phyloP scores from a whole-genome alignment of 2,797 vertebrate species.

The Xerus rutilus region DNA sequence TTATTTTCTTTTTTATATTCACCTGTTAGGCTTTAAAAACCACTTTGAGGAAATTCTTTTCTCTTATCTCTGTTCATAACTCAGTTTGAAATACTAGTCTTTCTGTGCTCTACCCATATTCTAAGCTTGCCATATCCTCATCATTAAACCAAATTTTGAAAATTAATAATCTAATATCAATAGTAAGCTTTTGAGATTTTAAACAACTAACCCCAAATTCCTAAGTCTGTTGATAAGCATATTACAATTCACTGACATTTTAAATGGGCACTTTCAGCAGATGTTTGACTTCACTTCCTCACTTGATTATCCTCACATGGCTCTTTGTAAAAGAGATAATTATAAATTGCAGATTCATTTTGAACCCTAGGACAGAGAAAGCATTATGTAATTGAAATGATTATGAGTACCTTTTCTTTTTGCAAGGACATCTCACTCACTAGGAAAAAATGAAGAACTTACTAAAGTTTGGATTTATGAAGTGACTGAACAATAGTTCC shows the following conservation, averaged over 20 bases:
- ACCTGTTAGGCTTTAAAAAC: background rate
- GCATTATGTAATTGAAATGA: conserved; percentile 21
- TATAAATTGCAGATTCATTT: conserved; percentile 36
- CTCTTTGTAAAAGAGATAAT: conserved; percentile 46
- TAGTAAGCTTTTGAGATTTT: background rate
- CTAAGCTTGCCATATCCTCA: background rate
- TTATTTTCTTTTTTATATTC: background rate
- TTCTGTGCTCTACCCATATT: background rate
- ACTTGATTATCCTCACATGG: background rate
- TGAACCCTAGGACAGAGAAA: background rate
- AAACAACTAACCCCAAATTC: conserved; percentile 31
- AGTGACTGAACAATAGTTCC: background rate
- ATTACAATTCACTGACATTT: conserved; percentile 27
- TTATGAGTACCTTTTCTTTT: background rate
- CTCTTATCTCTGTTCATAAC: background rate
- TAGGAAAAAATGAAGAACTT: conserved; percentile 53
- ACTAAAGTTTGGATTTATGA: conserved; percentile 60
- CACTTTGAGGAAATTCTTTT: background rate
- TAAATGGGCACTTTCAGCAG: conserved; percentile 59
- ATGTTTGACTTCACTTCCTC: conserved; percentile 15
- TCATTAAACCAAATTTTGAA: conserved; percentile 13
- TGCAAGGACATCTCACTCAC: background rate
- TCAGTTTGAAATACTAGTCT: background rate
- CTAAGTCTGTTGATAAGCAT: conserved; percentile 7
- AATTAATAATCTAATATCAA: conserved; percentile 9